These are phyloP conservation scores for Staurois parvus DNA, from an alignment of 2,797 vertebrate genomes.

Conservation along the genomic window DNA sequence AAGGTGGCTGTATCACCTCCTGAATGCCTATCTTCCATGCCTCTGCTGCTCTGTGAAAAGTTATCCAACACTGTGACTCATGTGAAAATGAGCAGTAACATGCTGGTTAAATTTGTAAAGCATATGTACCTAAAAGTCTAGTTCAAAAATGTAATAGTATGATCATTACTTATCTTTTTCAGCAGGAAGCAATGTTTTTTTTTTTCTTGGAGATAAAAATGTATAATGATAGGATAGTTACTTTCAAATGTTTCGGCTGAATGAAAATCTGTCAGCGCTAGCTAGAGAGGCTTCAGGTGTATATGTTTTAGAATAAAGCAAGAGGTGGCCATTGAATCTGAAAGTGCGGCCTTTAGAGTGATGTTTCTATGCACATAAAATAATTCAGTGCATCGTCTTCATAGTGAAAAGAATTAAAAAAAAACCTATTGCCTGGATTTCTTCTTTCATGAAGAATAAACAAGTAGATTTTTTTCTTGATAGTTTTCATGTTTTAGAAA, in stretches of 20 bases:
- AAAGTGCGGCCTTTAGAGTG: neutral
- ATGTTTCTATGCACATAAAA: neutral
- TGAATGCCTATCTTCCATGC: too few species aligned
- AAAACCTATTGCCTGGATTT: conserved; percentile 1
- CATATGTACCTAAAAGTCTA: too few species aligned
- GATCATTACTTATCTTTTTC: neutral
- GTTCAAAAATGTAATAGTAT: too few species aligned
- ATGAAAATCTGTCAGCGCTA: conserved; percentile 22
- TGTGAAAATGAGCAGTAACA: too few species aligned
- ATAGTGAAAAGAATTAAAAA: neutral
- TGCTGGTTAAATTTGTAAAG: too few species aligned
- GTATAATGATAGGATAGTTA: conserved; percentile 8
- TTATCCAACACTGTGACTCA: too few species aligned
- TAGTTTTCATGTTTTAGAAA: conserved; percentile 49
- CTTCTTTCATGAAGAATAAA: conserved; percentile 30
- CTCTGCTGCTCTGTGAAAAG: too few species aligned
- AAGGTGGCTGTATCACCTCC: too few species aligned
- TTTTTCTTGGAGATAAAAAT: conserved; percentile 7
- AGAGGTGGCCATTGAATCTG: neutral
- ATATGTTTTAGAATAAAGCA: conserved; percentile 13
- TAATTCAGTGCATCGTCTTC: neutral
- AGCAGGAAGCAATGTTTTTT: neutral
- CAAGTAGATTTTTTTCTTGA: conserved; percentile 41
- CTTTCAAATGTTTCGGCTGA: neutral
- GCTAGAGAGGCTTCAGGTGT: neutral